phyloP scores from a whole-genome alignment of 2,888 invertebrate species.

The Agriotes lineatus region DNA sequence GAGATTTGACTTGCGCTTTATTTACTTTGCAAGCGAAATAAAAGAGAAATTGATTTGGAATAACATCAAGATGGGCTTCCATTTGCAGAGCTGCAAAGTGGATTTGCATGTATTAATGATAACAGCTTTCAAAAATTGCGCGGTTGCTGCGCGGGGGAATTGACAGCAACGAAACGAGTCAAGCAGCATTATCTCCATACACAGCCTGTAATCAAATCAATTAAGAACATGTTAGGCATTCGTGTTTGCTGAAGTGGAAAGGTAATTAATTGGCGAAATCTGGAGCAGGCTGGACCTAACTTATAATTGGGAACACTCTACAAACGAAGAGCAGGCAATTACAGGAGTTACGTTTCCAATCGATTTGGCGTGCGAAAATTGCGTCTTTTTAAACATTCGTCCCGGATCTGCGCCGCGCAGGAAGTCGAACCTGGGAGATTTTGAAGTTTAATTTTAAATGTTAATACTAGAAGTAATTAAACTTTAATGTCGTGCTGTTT shows the following conservation, averaged over 20 bases:
- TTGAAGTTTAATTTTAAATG: no score
- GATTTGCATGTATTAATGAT: background rate
- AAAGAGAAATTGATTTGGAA: background rate
- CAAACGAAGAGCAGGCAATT: background rate
- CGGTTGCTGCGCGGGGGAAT: no score
- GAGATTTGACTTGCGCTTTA: background rate
- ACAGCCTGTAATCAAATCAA: constrained; percentile 1
- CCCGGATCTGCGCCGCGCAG: no score
- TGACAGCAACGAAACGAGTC: no score
- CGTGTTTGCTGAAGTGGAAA: constrained; percentile 1
- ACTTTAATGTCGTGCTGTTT: no score
- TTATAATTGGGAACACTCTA: constrained; percentile 5
- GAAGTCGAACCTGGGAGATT: no score
- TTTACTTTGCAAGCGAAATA: constrained; percentile 1
- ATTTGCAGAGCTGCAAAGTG: background rate
- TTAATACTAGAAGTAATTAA: no score
- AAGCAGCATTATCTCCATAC: no score
- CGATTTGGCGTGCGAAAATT: no score
- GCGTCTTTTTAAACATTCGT: no score
- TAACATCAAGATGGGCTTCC: background rate
- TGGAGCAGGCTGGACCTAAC: background rate
- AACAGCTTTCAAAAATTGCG: background rate
- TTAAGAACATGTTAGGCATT: background rate
- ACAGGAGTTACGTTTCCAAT: no score
- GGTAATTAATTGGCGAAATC: constrained; percentile 4